Evolutionary conservation across 1,140 invertebrate species (phyloP).

Genomic region (Drosophila virilis): DNA sequence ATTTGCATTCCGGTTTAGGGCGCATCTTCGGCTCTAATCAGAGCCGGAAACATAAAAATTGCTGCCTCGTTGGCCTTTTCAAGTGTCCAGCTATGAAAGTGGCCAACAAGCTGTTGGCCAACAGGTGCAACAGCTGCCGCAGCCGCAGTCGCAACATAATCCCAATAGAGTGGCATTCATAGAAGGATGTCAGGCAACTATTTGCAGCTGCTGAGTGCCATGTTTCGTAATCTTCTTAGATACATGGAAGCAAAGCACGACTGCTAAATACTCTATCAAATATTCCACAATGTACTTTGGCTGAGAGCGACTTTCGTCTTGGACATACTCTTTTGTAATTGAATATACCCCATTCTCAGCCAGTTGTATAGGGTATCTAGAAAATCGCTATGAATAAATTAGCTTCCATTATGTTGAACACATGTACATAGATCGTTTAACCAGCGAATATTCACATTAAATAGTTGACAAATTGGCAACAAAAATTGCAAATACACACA

Average conservation of each 20-base stretch:
- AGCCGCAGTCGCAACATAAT: neutral
- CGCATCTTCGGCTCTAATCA: conserved; percentile 63
- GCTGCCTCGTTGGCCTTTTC: conserved; percentile 26
- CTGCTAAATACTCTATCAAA: conserved; percentile 7
- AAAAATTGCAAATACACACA: conserved; percentile 65
- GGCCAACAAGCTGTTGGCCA: conserved; percentile 44
- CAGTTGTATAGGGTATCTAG: conserved; percentile 12
- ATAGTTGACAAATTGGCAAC: conserved; percentile 81
- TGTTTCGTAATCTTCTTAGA: conserved; percentile 27
- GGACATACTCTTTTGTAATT: too few species aligned
- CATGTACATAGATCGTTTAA: conserved; percentile 53
- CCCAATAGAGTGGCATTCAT: conserved; percentile 25
- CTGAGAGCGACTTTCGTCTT: neutral
- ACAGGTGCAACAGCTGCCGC: conserved; percentile 61
- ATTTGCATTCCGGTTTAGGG: conserved; percentile 65
- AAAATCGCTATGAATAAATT: conserved; percentile 25
- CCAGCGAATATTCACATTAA: conserved; percentile 62
- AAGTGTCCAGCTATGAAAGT: conserved; percentile 47
- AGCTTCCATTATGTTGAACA: conserved; percentile 37
- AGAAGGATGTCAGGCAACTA: conserved; percentile 30
- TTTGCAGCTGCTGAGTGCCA: conserved; percentile 48
- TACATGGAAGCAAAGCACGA: neutral
- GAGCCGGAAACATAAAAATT: conserved; percentile 79
- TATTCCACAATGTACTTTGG: neutral
- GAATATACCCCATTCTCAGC: neutral